Conservation (phyloP, 2,113 vertebrate genomes). For the Miniopterus natalensis region DNA sequence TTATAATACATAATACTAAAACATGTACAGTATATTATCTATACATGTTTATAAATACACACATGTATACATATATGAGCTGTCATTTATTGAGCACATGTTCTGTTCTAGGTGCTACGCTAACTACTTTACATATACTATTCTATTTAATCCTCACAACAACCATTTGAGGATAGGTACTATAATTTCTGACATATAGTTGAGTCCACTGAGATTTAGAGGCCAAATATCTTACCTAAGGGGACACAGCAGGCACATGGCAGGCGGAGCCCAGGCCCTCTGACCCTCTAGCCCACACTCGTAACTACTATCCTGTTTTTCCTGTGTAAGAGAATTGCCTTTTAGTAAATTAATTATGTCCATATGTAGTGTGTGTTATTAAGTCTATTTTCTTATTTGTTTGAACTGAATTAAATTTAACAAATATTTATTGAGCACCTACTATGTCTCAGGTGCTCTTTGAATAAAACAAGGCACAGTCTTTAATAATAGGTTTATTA, state of each 20-base stretch:
- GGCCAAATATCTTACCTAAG: constrained; percentile 3
- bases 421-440: constrained; percentile 18
- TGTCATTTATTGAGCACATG: constrained; percentile 25
- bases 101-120: background rate
- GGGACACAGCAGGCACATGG: background rate
- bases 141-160: constrained; percentile 50
- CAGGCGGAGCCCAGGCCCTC: background rate
- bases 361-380: background rate
- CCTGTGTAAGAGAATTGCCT: background rate
- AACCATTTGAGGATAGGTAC: background rate
- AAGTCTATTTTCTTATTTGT: constrained; percentile 45
- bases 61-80: constrained; percentile 3
- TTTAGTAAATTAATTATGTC: constrained; percentile 40
- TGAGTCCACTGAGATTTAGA: constrained; percentile 32
- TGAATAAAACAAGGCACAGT: constrained; percentile 45
- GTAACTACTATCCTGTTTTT: background rate
- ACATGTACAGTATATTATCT: background rate
- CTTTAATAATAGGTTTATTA: constrained; percentile 17
- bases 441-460: constrained; percentile 6
- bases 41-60: background rate
- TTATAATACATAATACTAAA: constrained; percentile 45
- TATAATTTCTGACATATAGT: constrained; percentile 11
- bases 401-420: constrained; percentile 37
- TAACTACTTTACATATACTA: constrained; percentile 7
- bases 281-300: background rate